A percentile compares a stretch with the other conserved stretches of the same genome.
Conservation (phyloP, 2,113 vertebrate species). For the Coptodon rendalli region DNA sequence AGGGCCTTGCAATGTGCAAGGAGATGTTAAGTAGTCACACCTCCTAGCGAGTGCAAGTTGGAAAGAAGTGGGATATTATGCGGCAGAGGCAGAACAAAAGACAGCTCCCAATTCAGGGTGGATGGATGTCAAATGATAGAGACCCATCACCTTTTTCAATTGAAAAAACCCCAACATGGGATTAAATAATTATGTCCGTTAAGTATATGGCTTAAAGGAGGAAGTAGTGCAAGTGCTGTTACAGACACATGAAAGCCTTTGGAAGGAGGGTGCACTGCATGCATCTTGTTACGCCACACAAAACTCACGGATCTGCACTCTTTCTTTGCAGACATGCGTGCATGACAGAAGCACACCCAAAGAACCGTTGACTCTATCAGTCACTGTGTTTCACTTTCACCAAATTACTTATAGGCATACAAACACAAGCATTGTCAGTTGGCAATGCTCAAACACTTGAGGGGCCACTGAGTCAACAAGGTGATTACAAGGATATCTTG, state of each 20-base stretch:
- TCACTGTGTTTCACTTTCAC: background rate
- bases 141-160: background rate
- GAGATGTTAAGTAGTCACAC: conserved; percentile 1
- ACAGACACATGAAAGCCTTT: background rate
- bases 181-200: background rate
- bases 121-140: conserved; percentile 20
- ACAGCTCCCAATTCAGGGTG: background rate
- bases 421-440: conserved; percentile 7
- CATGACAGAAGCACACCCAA: background rate
- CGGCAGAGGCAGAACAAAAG: background rate
- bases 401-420: background rate
- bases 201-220: background rate
- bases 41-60: background rate
- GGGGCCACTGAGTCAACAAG: conserved; percentile 35
- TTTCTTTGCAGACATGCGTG: background rate
- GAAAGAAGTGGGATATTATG: conserved; percentile 5
- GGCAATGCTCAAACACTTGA: conserved; percentile 30
- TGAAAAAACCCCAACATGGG: rapidly evolving
- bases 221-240: background rate
- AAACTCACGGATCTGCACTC: background rate
- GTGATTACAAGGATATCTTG: conserved; percentile 10
- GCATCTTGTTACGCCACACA: background rate
- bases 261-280: background rate
- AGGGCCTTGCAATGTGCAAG: conserved; percentile 4
- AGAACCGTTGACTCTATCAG: background rate